Conservation (phyloP, 2,113 vertebrate genomes). For the Anhinga rufa region DNA sequence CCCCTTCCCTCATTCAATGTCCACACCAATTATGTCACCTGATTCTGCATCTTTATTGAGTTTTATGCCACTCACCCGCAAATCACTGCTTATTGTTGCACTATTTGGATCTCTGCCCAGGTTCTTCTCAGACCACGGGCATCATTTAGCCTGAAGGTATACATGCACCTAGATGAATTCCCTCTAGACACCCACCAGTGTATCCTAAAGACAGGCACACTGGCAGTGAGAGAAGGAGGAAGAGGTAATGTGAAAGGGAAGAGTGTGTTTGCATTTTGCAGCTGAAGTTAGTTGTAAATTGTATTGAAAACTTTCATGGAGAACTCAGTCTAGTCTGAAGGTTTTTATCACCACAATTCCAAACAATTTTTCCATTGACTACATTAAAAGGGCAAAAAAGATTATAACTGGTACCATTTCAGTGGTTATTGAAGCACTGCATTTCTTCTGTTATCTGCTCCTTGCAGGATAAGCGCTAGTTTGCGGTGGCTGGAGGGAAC, state of each 20-base stretch:
- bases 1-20: not conserved
- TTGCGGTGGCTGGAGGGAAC: not conserved
- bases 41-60: not conserved
- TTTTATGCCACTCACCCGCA: not conserved
- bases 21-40: not conserved
- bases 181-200: not conserved
- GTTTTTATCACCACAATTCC: not conserved
- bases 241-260: not conserved
- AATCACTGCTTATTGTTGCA: not conserved
- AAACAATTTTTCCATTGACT: not conserved
- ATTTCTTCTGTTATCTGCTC: not conserved
- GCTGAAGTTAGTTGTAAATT: not conserved
- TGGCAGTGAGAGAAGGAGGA: not conserved
- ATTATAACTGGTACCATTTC: not conserved
- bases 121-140: not conserved
- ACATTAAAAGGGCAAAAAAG: not conserved
- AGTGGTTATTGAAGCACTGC: not conserved
- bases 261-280: not conserved
- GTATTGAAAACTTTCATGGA: not conserved
- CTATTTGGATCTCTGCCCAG: not conserved
- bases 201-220: not conserved
- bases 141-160: not conserved
- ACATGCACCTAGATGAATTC: not conserved
- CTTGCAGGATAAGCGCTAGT: not conserved
- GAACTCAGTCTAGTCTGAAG: not conserved